These are phyloP conservation scores for Nothocercus nigrocapillus DNA, from an alignment of 2,113 vertebrate species.

Conservation along the genomic window DNA sequence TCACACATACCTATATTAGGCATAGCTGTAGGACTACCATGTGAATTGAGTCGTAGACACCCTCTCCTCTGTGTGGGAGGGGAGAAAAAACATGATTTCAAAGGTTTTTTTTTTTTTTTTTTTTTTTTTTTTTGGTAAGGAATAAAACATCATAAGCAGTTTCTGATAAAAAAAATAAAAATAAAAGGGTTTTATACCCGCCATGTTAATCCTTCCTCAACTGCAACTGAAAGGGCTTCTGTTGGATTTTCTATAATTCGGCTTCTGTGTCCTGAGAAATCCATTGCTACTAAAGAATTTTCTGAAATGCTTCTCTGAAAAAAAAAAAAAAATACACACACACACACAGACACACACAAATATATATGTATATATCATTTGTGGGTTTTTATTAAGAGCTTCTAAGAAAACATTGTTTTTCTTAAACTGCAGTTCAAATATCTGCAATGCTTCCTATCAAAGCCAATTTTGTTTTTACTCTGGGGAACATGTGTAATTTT, in stretches of 20 bases:
- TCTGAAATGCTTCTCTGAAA: constrained; percentile 96
- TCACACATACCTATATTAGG: constrained; percentile 83
- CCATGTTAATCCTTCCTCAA: constrained; percentile 96
- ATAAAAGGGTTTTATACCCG: constrained; percentile 80
- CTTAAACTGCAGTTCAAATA: constrained; percentile 21
- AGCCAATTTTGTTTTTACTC: constrained; percentile 1
- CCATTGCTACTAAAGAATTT: constrained; percentile 98
- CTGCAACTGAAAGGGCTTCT: constrained; percentile 93
- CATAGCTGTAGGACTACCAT: constrained; percentile 85
- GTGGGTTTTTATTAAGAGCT: not conserved
- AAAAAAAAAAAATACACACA: not conserved
- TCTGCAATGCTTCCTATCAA: not conserved
- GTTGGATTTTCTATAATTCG: constrained; percentile 96
- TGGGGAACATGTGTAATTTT: constrained; percentile 1
- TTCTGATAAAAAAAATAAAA: constrained; percentile 41
- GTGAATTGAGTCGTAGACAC: constrained; percentile 87
- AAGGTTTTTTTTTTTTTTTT: not conserved
- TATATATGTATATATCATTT: not conserved
- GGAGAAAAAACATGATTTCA: constrained; percentile 42
- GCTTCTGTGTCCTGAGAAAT: constrained; percentile 94
- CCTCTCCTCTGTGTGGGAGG: constrained; percentile 87
- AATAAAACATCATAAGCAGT: not conserved
- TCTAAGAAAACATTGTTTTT: constrained; percentile 35
- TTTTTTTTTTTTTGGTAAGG: not conserved
- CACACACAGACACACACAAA: too few species aligned